Evolutionary conservation across 2,888 invertebrate genomes (phyloP).

Genomic region (Ormyrus nitidulus): DNA sequence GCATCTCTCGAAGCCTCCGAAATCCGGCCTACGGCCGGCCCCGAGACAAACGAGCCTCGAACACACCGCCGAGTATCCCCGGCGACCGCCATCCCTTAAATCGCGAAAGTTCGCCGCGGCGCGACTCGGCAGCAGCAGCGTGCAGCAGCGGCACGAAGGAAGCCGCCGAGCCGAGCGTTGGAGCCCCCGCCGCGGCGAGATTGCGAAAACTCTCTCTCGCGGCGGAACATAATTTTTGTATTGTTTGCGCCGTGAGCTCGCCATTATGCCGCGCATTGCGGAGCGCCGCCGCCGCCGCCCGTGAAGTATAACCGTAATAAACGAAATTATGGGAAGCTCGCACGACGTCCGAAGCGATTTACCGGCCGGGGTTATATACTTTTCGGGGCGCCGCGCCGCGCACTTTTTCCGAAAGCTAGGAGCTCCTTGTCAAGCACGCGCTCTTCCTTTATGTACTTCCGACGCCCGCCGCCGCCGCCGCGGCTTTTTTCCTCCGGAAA

Average conservation of each 20-base stretch:
- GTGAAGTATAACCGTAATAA: slow-evolving; percentile 65
- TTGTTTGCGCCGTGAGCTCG: slow-evolving; percentile 67
- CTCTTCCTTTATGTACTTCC: background rate
- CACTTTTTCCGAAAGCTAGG: too few relatives aligned
- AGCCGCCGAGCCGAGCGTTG: too few relatives aligned
- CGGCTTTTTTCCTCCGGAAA: slow-evolving; percentile 1
- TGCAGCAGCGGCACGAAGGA: too few relatives aligned
- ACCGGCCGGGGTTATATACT: slow-evolving; percentile 28
- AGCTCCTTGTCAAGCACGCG: too few relatives aligned
- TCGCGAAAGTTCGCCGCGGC: slow-evolving; percentile 65
- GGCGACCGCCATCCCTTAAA: slow-evolving; percentile 60
- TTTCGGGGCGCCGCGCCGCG: background rate
- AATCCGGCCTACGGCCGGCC: too few relatives aligned
- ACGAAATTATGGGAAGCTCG: slow-evolving; percentile 64
- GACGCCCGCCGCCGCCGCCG: too few relatives aligned
- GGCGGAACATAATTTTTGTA: slow-evolving; percentile 71
- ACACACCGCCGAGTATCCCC: too few relatives aligned
- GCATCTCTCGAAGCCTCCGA: too few relatives aligned
- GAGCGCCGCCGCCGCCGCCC: slow-evolving; percentile 50
- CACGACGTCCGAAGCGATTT: slow-evolving; percentile 57
- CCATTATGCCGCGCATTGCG: slow-evolving; percentile 61
- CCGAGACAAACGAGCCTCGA: too few relatives aligned
- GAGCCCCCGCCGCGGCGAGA: slow-evolving; percentile 58
- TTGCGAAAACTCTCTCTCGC: slow-evolving; percentile 71
- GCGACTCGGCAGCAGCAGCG: too few relatives aligned